phyloP scores from a whole-genome alignment of 2,113 vertebrate species.

The Stegastes partitus region DNA sequence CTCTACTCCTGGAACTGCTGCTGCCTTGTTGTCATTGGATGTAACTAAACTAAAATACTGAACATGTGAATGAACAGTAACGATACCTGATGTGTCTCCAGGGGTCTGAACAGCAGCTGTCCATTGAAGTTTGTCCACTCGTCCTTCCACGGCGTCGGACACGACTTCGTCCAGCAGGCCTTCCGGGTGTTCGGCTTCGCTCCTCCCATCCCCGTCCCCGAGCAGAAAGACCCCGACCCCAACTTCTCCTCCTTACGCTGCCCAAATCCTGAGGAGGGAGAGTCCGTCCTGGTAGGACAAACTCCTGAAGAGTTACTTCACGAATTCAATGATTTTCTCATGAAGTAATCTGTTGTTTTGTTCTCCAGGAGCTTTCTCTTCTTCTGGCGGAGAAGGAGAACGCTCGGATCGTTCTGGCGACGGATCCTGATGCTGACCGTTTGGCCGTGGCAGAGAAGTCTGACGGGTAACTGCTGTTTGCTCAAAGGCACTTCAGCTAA shows the following conservation, averaged over 20 bases:
- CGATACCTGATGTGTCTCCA: slow-evolving; percentile 35
- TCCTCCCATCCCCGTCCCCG: slow-evolving; percentile 93
- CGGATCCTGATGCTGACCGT: slow-evolving; percentile 95
- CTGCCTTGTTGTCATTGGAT: too few relatives aligned
- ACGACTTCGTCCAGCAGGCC: slow-evolving; percentile 91
- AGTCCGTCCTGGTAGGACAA: slow-evolving; percentile 89
- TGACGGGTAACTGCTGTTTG: slow-evolving; percentile 80
- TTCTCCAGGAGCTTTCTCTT: slow-evolving; percentile 88
- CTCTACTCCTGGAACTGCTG: too few relatives aligned
- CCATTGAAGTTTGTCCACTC: slow-evolving; percentile 92
- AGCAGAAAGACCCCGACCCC: slow-evolving; percentile 95
- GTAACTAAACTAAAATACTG: too few relatives aligned
- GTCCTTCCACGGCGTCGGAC: slow-evolving; percentile 95
- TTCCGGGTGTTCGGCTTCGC: slow-evolving; percentile 90
- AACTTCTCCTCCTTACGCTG: slow-evolving; percentile 93
- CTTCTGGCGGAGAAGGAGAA: slow-evolving; percentile 90
- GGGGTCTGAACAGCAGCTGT: slow-evolving; percentile 88
- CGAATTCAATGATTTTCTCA: too few relatives aligned
- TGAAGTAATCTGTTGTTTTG: background rate
- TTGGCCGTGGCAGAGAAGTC: slow-evolving; percentile 92
- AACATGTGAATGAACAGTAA: background rate
- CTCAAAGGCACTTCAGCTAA: slow-evolving; percentile 2
- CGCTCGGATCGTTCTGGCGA: slow-evolving; percentile 90
- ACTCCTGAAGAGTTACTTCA: background rate
- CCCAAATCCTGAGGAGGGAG: slow-evolving; percentile 97